Conservation (phyloP, 1,140 invertebrate genomes). For the Ridgeia piscesae region DNA sequence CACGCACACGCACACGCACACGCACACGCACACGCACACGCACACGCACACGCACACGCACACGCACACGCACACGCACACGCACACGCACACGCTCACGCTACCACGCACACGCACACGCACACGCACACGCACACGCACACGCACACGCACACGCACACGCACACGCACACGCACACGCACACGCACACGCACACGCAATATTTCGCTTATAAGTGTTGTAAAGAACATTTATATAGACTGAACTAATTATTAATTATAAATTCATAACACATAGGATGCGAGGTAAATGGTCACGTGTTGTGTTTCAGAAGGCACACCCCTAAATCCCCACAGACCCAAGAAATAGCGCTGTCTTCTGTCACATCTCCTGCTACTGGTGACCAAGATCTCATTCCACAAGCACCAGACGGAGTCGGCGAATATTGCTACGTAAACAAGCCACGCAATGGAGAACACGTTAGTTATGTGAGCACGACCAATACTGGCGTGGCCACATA, state of each 20-base stretch:
- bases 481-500: neutral
- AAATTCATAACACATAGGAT: neutral
- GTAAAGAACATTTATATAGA: neutral
- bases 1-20: too few species aligned
- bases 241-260: neutral
- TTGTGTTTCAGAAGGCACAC: neutral
- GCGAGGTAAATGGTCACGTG: neutral
- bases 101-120: too few species aligned
- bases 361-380: neutral
- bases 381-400: neutral
- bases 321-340: neutral
- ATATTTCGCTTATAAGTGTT: neutral
- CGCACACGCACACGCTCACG: too few species aligned
- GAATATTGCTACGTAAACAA: neutral
- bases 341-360: neutral
- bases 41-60: too few species aligned
- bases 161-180: too few species aligned
- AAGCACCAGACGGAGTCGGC: neutral
- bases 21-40: too few species aligned
- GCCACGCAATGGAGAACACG: neutral
- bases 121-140: too few species aligned
- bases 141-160: too few species aligned
- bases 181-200: too few species aligned
- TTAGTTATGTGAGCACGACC: neutral
- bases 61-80: too few species aligned